These are phyloP conservation scores for Tenrec ecaudatus DNA, from an alignment of 2,113 vertebrate genomes.

Conservation along the genomic window DNA sequence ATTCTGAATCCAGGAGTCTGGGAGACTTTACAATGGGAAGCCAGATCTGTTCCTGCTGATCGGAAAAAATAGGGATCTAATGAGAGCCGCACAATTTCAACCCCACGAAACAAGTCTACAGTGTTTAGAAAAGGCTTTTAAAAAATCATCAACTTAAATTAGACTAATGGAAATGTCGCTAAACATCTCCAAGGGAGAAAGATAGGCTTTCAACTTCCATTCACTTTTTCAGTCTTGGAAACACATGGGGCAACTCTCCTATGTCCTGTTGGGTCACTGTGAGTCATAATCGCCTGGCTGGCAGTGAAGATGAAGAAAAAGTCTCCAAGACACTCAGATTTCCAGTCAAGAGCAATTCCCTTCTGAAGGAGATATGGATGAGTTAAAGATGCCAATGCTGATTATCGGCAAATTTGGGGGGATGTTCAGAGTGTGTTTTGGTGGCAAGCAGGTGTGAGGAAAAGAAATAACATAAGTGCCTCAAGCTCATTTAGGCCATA, in stretches of 20 bases:
- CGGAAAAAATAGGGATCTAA: slow-evolving; percentile 56
- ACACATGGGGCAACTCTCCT: no score
- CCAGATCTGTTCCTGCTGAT: slow-evolving; percentile 70
- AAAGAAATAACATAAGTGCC: slow-evolving; percentile 8
- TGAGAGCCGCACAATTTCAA: slow-evolving; percentile 12
- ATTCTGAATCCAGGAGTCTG: slow-evolving; percentile 18
- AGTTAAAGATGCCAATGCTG: not conserved
- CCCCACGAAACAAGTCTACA: slow-evolving; percentile 11
- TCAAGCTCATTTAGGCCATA: not conserved
- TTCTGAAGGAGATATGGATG: not conserved
- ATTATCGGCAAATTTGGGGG: not conserved
- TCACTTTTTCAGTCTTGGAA: no score
- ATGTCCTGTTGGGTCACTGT: no score
- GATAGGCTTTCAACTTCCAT: no score
- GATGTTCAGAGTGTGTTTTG: not conserved
- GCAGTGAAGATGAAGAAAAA: not conserved
- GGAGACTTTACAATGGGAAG: slow-evolving; percentile 51
- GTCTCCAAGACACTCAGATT: slow-evolving; percentile 52
- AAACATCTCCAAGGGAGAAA: no score
- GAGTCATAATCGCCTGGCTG: no score
- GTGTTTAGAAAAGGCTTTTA: no score
- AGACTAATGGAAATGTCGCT: no score
- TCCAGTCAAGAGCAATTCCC: slow-evolving; percentile 56
- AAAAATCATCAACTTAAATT: no score
- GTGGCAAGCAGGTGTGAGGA: not conserved